Evolutionary conservation across 1,140 invertebrate species (phyloP), one percentile per base, ranked within the genome.

Genomic region (Drosophila melanica): DNA sequence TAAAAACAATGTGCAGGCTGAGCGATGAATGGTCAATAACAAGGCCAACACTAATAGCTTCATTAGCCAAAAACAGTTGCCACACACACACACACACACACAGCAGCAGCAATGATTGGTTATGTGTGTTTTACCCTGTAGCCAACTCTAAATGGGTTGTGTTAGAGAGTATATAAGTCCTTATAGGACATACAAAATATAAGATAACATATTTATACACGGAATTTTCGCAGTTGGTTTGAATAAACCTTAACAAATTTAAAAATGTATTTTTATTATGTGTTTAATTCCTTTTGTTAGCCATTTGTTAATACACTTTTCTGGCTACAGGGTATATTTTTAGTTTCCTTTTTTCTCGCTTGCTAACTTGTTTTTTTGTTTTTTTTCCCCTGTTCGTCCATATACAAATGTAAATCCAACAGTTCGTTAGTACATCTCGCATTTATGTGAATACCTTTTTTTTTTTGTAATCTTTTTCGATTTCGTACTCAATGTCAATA

Each of bases 21-120:
- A 70, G 39, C 64, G 66, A 62, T 64, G 20, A 51, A 41, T 79
- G 77, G 71, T 68, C 68, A 77, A 77, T 75, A 75, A 62, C 79
- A 70, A 75, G 71, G 63, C 71, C 75, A 68, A 66, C 62, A 63
- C 81, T 84, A 84, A 80, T 85, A 80, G 77, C 77, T 84, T 84
- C 81, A 84, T 84, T 84, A 84, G 74, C 79, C 72, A 41, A 58
- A 65, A 47, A 53, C 37, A 53, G 23, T 35, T 33, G 33, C 33
- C 33, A 33, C 48, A 71, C 16, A 12, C 3, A 23, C 10, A 47
- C 33, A 12, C 65, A 16, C 27, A 35, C 45, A 23, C 48, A 67
- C 41, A 20, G 1, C 50, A 33, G 48, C 48, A 16, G 20, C 20
- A 23, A 23, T 11, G n/a, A 44, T 53, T 57, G 57, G 51, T 48